phyloP scores from a whole-genome alignment of 2,113 vertebrate species.

The Corvus cornix region DNA sequence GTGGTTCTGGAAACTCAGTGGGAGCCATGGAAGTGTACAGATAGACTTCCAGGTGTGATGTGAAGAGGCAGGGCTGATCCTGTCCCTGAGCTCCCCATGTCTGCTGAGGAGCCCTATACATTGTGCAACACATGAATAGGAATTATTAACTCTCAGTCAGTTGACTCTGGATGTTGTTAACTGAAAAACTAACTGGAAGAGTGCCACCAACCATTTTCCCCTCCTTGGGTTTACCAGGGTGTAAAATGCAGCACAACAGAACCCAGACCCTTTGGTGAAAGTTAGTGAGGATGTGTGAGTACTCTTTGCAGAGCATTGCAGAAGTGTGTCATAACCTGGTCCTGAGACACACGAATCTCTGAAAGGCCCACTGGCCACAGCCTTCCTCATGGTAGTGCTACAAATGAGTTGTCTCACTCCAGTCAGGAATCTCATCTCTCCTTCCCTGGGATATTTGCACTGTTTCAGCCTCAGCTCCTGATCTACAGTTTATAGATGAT shows the following conservation, averaged over 20 bases:
- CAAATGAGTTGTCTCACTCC: background rate
- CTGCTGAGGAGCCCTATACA: background rate
- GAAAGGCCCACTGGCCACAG: background rate
- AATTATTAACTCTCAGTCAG: background rate
- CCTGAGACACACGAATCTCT: background rate
- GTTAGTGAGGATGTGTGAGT: background rate
- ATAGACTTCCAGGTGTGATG: background rate
- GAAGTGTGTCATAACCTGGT: background rate
- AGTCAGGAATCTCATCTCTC: background rate
- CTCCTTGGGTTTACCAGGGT: fast-evolving
- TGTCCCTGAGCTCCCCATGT: background rate
- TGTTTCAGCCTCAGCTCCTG: background rate
- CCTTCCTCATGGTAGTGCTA: background rate
- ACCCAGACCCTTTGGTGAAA: background rate
- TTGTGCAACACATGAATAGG: background rate
- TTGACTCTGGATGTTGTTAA: background rate
- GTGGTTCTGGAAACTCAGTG: background rate
- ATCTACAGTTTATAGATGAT: background rate
- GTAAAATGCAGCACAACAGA: background rate
- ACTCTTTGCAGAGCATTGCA: background rate
- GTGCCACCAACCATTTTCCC: background rate
- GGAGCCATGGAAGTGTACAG: background rate
- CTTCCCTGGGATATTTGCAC: background rate
- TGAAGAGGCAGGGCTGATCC: background rate
- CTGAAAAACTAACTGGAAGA: background rate